Evolutionary conservation across 1,140 invertebrate species (phyloP).

Genomic region (Nymphalis io): DNA sequence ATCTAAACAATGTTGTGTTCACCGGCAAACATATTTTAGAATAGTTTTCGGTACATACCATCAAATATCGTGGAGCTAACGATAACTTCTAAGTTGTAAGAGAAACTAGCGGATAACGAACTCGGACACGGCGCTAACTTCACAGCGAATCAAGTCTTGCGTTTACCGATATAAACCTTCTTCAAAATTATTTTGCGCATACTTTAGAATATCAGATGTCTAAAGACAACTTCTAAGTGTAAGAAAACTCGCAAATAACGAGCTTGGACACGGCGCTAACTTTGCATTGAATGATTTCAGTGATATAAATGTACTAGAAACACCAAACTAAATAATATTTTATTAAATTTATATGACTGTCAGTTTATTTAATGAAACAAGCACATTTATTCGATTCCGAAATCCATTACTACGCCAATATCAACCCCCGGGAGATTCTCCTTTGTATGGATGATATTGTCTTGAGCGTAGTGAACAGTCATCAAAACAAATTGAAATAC

Average conservation of each 20-base stretch:
- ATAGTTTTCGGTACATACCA: background rate
- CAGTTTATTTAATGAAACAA: background rate
- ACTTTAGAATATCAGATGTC: background rate
- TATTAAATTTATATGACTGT: no score
- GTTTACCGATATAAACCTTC: slow-evolving; percentile 16
- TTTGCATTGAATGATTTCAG: slow-evolving; percentile 38
- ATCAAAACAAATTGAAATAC: no score
- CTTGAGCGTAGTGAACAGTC: no score
- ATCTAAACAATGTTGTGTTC: no score
- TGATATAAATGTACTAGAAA: slow-evolving; percentile 21
- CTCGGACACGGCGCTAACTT: slow-evolving; percentile 38
- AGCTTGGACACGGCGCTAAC: slow-evolving; percentile 39
- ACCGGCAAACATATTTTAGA: slow-evolving; percentile 7
- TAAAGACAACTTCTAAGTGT: background rate
- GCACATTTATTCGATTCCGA: background rate
- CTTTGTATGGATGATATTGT: no score
- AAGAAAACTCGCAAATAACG: slow-evolving; percentile 31
- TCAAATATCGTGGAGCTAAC: background rate
- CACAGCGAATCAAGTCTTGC: slow-evolving; percentile 12
- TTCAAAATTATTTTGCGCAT: slow-evolving; percentile 9
- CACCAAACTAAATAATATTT: no score
- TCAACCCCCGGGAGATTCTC: no score
- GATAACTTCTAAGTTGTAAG: background rate
- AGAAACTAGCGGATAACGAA: slow-evolving; percentile 30
- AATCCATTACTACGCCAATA: no score